phyloP scores from a whole-genome alignment of 2,113 vertebrate species.

The Corythornis cristatus region DNA sequence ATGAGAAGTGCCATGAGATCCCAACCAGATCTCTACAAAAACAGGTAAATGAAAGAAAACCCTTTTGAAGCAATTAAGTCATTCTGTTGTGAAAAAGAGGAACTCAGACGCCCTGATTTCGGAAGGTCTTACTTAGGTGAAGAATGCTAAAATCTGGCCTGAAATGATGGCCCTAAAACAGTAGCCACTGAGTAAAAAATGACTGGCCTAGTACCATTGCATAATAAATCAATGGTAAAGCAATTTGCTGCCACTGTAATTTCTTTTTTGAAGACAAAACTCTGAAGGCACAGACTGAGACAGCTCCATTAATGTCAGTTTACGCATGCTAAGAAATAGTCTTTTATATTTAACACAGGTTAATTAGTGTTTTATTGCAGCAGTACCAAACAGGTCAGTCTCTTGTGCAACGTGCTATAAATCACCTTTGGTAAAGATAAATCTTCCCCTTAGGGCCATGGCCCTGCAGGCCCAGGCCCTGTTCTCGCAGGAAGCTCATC shows the following conservation, averaged over 20 bases:
- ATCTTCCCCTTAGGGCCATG: neutral
- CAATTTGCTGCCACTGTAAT: neutral
- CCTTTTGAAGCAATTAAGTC: neutral
- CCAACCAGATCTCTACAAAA: neutral
- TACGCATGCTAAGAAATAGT: neutral
- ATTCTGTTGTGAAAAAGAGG: neutral
- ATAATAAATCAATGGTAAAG: neutral
- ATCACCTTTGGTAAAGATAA: neutral
- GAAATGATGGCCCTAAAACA: neutral
- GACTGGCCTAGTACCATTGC: neutral
- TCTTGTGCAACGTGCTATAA: neutral
- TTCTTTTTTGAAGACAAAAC: neutral
- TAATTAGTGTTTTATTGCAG: neutral
- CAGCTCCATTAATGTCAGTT: conserved; percentile 10
- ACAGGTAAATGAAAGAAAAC: neutral
- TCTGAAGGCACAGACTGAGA: neutral
- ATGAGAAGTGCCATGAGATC: neutral
- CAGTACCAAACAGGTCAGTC: neutral
- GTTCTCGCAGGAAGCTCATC: neutral
- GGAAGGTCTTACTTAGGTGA: neutral
- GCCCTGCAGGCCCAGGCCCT: neutral
- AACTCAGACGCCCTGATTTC: neutral
- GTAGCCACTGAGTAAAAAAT: neutral
- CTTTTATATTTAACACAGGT: neutral
- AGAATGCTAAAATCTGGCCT: neutral